Evolutionary conservation across 2,113 vertebrate species (phyloP), one percentile per base, ranked within the genome.

Genomic region (Ptilonorhynchus violaceus): DNA sequence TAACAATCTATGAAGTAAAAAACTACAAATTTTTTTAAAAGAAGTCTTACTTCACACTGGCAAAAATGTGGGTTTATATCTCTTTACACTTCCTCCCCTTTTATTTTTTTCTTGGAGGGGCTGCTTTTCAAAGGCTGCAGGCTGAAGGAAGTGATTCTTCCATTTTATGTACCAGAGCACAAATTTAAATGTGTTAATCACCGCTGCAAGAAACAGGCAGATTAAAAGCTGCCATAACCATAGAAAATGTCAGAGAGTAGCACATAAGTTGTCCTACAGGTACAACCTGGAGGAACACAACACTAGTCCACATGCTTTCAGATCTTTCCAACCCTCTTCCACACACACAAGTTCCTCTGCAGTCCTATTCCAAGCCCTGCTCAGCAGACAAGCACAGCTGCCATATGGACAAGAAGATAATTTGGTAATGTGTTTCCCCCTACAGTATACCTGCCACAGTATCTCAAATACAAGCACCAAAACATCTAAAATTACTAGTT

Each of bases 51-150:
- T 24, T 72, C 58, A 69, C 46, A 55, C 16, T n/a, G n/a, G 12
- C 24, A 75, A 76, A 52, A 47, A 62, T 20, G 30, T 30, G 8
- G 2, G 1, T 58, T 55, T 91, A 13, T 47, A 24, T 60, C 7
- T 73, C 35, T 59, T 66, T 62, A 56, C 10, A 24, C 4, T 24
- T 15, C 11, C 13, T 1, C 2, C 2, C 0, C 2, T 64, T 52
- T 77, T n/a, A 23, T 33, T 11, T 7, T 68, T 22, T 59, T 33
- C 8, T 72, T 12, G 7, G 18, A 2, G 15, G 4, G 8, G 22
- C 13, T 4, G 4, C 17, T 85, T 74, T 35, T 24, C 46, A 46
- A 78, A 64, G 41, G 62, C 13, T 70, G 13, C 8, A 70, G 21
- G 30, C 30, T 66, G 79, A 62, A 78, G 37, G 16, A 42, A 66